Conservation (phyloP, 2,888 invertebrate genomes). For the Lepidocyrtinus sp. region DNA sequence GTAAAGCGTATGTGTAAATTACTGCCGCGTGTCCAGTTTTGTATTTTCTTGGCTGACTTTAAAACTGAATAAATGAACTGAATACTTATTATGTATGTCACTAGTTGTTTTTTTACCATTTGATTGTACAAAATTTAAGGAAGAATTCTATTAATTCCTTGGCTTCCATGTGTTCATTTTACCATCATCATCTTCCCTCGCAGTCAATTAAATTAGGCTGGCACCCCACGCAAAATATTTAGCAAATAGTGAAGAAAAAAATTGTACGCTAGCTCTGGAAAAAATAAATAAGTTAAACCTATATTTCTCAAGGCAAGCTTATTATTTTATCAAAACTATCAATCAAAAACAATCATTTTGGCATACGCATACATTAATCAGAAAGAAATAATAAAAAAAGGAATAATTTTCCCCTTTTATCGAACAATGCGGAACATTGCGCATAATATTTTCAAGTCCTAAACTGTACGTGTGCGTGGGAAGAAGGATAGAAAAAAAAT, state of each 20-base stretch:
- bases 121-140: neutral
- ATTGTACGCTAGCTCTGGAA: slow-evolving; percentile 21
- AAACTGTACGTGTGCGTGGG: slow-evolving; percentile 42
- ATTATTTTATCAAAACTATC: slow-evolving; percentile 44
- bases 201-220: slow-evolving; percentile 37
- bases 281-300: slow-evolving; percentile 21
- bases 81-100: slow-evolving; percentile 6
- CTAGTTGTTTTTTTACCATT: neutral
- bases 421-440: slow-evolving; percentile 54
- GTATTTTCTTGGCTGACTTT: slow-evolving; percentile 40
- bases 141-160: slow-evolving; percentile 2
- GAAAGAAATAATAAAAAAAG: slow-evolving; percentile 32
- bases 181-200: slow-evolving; percentile 15
- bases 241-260: neutral
- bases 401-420: slow-evolving; percentile 4
- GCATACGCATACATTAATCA: slow-evolving; percentile 46
- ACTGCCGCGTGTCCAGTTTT: too few species aligned
- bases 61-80: slow-evolving; percentile 44
- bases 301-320: slow-evolving; percentile 9
- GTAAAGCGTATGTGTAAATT: too few species aligned
- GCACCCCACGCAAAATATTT: slow-evolving; percentile 35
- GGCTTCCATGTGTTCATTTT: neutral
- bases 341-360: slow-evolving; percentile 41
- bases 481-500: slow-evolving; percentile 8
- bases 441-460: slow-evolving; percentile 19